Conservation (phyloP, 2,888 invertebrate species). For the Nycteola revayana region DNA sequence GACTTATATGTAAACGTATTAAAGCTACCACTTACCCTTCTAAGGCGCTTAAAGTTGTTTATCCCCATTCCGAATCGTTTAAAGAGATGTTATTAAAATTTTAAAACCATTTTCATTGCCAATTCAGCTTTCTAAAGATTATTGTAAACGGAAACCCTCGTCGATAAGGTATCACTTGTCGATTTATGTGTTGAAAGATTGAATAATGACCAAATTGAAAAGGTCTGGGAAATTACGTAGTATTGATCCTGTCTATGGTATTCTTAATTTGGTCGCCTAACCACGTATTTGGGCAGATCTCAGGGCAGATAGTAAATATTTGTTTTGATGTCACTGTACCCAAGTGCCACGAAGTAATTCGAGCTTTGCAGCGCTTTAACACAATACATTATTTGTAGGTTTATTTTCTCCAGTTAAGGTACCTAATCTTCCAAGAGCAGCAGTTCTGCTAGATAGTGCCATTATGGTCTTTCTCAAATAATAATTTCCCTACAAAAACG, state of each 20-base stretch:
- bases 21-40: constrained; percentile 38
- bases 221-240: not conserved
- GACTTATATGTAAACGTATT: not conserved
- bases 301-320: constrained; percentile 44
- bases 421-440: too few relatives aligned
- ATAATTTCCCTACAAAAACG: too few relatives aligned
- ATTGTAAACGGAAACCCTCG: constrained; percentile 38
- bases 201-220: constrained; percentile 24
- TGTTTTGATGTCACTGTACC: constrained; percentile 39
- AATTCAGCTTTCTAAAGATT: constrained; percentile 24
- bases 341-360: constrained; percentile 8
- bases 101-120: constrained; percentile 25
- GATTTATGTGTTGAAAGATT: constrained; percentile 46
- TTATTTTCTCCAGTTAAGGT: too few relatives aligned
- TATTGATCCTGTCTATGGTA: constrained; percentile 1
- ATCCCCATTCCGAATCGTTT: constrained; percentile 38
- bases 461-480: too few relatives aligned
- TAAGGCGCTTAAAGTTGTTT: constrained; percentile 29
- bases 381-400: too few relatives aligned
- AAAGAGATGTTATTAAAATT: constrained; percentile 7
- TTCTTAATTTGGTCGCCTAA: constrained; percentile 40
- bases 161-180: constrained; percentile 40
- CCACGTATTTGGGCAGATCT: constrained; percentile 34
- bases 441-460: too few relatives aligned
- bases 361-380: constrained; percentile 31